Base-by-base conservation (phyloP, 2,113 vertebrate species). In the Rhea pennata region DNA sequence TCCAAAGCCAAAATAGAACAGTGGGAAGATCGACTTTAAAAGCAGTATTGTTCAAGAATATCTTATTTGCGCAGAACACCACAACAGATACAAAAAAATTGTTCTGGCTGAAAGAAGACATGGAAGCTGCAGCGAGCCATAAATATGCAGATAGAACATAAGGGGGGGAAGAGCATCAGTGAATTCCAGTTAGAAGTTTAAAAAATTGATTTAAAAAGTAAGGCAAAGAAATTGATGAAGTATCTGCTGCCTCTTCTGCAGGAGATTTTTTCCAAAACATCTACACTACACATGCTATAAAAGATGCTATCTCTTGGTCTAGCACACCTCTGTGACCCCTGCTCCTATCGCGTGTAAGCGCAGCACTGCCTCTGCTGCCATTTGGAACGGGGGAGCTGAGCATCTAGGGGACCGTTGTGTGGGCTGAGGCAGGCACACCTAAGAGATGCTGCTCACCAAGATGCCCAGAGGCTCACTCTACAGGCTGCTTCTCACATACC, bases 401-500 rank as follows among this genome's bases (percentile, higher is more conserved):
- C 7, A 8, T 72, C 33, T 74, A 13, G 33, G 50, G 50, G 21
- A 77, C 2, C 6, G 19, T 5, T 10, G 15, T 19, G 33, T 20
- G 24, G 61, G 27, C 16, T 48, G 92, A 76, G 48, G 19, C 44
- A 86, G 50, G 10, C 2, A 4, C 10, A 56, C 2, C 20, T 9
- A 44, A 76, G 42, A 76, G 24, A 5, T 86, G 39, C 4, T 73
- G 53, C 42, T 65, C 19, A 19, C 10, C 20, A 39, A 26, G 31
- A n/a, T n/a, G 40, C 15, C 14, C 1, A 4, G 23, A 59, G 36
- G 23, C 4, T 71, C 7, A 15, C 0, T 0, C 9, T 31, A 87
- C 42, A 73, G 46, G 42, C 33, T 53, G 12, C 16, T 89, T 83
- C 33, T 78, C 51, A 27, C 40, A n/a, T 1, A 4, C 4, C 6